phyloP scores from a whole-genome alignment of 2,113 vertebrate species.

The Epinephelus fuscoguttatus region DNA sequence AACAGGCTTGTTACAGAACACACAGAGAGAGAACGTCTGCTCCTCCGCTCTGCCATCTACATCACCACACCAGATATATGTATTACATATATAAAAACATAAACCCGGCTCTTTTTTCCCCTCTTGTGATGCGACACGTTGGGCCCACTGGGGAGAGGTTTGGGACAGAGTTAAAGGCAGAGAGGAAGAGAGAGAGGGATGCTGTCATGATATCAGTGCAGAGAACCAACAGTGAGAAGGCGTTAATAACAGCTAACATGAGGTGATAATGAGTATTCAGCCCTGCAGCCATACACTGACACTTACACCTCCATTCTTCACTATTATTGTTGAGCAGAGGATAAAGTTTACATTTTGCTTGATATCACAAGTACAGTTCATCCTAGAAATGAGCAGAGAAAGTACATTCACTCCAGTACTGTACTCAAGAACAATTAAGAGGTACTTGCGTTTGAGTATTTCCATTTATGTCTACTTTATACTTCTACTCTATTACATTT shows the following conservation, averaged over 20 bases:
- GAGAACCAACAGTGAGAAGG: constrained; percentile 29
- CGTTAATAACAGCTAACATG: constrained; percentile 46
- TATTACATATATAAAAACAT: background rate
- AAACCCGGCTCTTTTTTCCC: background rate
- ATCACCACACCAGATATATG: constrained; percentile 6
- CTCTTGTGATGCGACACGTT: constrained; percentile 36
- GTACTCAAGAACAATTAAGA: no score
- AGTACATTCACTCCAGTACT: no score
- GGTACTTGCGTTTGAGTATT: no score
- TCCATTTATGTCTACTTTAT: no score
- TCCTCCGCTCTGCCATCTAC: constrained; percentile 16
- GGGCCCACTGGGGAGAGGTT: background rate
- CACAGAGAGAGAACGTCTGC: constrained; percentile 32
- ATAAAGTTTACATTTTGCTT: constrained; percentile 3
- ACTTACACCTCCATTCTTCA: constrained; percentile 44
- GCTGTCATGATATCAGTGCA: constrained; percentile 19
- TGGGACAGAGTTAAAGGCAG: background rate
- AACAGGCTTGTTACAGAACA: constrained; percentile 10
- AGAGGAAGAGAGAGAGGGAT: background rate
- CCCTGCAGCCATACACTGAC: constrained; percentile 22
- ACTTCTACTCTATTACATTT: no score
- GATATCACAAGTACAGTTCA: background rate
- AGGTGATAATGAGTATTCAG: constrained; percentile 59
- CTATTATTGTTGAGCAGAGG: constrained; percentile 25
- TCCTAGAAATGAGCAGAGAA: background rate